Evolutionary conservation across 2,113 vertebrate species (phyloP).

Genomic region (Nanorana parkeri): DNA sequence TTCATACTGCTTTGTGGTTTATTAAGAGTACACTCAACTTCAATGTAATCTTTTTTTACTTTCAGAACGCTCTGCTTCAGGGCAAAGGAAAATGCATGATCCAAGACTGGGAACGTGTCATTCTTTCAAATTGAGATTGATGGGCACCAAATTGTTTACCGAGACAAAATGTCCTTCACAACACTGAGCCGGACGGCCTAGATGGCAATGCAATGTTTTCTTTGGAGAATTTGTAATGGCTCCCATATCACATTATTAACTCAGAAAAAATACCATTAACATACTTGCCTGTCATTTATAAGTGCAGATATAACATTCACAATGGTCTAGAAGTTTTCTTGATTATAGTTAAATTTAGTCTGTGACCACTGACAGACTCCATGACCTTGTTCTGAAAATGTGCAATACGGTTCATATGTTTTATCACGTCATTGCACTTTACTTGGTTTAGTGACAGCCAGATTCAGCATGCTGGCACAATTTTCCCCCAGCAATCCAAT

Average conservation of each 20-base stretch:
- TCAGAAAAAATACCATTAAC: background rate
- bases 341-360: background rate
- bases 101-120: background rate
- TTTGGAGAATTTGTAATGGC: background rate
- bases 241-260: background rate
- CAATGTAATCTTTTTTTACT: constrained; percentile 1
- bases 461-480: too few species aligned
- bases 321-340: background rate
- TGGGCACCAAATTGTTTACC: background rate
- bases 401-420: too few species aligned
- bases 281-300: background rate
- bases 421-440: too few species aligned
- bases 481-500: too few species aligned
- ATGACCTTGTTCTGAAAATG: too few species aligned
- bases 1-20: constrained; percentile 1
- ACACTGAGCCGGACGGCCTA: background rate
- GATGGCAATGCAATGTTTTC: background rate
- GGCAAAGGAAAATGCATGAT: background rate
- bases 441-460: too few species aligned
- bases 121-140: constrained; percentile 5
- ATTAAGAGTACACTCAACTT: background rate
- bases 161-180: constrained; percentile 6
- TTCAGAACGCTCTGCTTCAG: background rate
- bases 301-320: background rate
- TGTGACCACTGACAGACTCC: too few species aligned